Base-by-base conservation (phyloP, 2,888 invertebrate genomes). In the Diaphora mendica region DNA sequence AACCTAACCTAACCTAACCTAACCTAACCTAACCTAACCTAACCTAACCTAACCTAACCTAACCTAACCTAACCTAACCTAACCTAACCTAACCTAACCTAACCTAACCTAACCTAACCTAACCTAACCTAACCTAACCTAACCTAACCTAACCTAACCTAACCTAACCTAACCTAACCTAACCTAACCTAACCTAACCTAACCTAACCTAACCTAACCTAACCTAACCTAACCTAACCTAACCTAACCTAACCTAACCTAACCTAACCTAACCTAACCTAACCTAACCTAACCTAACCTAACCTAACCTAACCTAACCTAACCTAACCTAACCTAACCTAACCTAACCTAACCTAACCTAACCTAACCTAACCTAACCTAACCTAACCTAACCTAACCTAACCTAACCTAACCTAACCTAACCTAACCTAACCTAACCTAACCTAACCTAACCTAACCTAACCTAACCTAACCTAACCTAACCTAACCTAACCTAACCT, bases 1-100 rank as follows among this genome's bases (percentile, higher is more conserved):
- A 64, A 64, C 64, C 64, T 64, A 64, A 64, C 64, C 64, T 64
- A 64, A 64, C 64, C 64, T 64, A 64, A 64, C 64, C 64, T 64
- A 64, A 64, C 64, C 64, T 64, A 64, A 64, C 64, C 64, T 64
- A 64, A 64, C 64, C 64, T 64, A 64, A 64, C 64, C 64, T 64
- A 64, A 64, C 64, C 64, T 64, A 64, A 64, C 64, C 64, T 64
- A 64, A 64, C 64, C 64, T 64, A 64, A 64, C 64, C 64, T 64
- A 64, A 64, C 64, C 64, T 64, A 64, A 64, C 64, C 64, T 64
- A 64, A 64, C 64, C 64, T 64, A 64, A 64, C 64, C 64, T 64
- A 64, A 64, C 64, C 64, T 64, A 64, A 64, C 64, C 64, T 62
- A 64, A 64, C 64, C 64, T 64, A 64, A 64, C 64, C 64, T 64